Base-by-base conservation (phyloP, 2,113 vertebrate genomes). In the Crotalus viridis region DNA sequence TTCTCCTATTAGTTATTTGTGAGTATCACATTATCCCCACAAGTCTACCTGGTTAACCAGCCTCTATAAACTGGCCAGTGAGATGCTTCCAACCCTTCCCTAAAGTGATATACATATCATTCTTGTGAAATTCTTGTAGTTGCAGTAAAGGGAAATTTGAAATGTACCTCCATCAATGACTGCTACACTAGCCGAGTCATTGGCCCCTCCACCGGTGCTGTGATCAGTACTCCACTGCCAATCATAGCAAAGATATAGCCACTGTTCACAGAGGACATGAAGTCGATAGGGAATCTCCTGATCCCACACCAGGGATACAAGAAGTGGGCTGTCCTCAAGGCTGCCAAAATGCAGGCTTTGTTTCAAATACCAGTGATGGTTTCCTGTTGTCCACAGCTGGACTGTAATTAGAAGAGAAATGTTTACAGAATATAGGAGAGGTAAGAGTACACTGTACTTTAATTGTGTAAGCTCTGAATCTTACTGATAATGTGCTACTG, bases 311-410 rank as follows among this genome's bases (percentile, higher is more conserved):
- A 99, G 94, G 0, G 98, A 98, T n/a, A 97, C 98, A 0, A 99
- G 97, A 5, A 1, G 21, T 51, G 90, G 97, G 93, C 95, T 97
- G 22, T 95, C 95, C 46, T 96, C 96, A 92, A 97, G 95, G 85
- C 85, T 93, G 69, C 98, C 97, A 7, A 99, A 99, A 96, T 98
- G 96, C 2, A 99, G 97, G 85, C 97, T 99, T 96, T 99, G 99
- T 93, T 99, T 99, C 95, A 99, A 98, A 92, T 99, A 99, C 99
- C 99, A 99, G 97, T 99, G 99, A 94, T 99, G 99, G 97, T 99
- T 99, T 2, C 98, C 98, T 69, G 98, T 97, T 0, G 97, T 98
- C 99, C 99, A 99, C 74, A 99, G 97, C 96, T 99, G 99, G 97
- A 99, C 99, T 99, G 94, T 0, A 96, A 46, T 91, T 81, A 91